phyloP scores from a whole-genome alignment of 1,140 invertebrate species.

The Drosophila seguyi region DNA sequence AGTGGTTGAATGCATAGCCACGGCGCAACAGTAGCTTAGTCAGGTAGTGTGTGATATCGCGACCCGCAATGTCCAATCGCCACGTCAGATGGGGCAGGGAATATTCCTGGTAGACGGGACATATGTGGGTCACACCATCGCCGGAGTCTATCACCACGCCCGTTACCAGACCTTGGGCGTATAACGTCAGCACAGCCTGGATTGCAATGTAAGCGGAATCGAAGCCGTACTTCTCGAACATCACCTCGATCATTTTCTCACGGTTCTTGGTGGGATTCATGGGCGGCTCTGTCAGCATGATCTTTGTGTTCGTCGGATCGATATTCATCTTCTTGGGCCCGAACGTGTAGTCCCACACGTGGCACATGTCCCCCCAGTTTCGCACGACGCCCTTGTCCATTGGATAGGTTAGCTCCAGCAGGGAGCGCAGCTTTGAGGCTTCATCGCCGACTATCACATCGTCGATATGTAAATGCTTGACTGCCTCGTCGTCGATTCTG shows the following conservation, averaged over 20 bases:
- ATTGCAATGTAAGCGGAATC: constrained; percentile 99
- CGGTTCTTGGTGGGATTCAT: constrained; percentile 99
- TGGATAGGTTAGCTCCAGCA: constrained; percentile 99
- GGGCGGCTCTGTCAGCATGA: constrained; percentile 98
- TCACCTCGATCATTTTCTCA: constrained; percentile 99
- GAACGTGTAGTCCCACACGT: constrained; percentile 99
- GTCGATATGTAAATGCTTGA: constrained; percentile 93
- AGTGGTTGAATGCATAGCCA: constrained; percentile 99
- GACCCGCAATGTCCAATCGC: constrained; percentile 98
- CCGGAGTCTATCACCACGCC: constrained; percentile 99
- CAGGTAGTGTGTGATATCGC: constrained; percentile 99
- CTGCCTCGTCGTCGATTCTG: constrained; percentile 99
- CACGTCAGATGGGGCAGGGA: constrained; percentile 97
- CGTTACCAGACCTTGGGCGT: constrained; percentile 98
- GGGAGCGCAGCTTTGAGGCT: constrained; percentile 97
- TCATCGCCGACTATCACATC: constrained; percentile 99
- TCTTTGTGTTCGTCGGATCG: constrained; percentile 97
- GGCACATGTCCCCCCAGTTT: constrained; percentile 99
- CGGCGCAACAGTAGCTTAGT: constrained; percentile 97
- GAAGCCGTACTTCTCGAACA: constrained; percentile 99
- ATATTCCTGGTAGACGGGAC: constrained; percentile 99
- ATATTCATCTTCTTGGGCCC: constrained; percentile 98
- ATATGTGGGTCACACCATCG: constrained; percentile 99
- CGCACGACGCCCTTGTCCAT: constrained; percentile 98
- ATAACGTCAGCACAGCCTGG: constrained; percentile 98